Conservation (phyloP, 2,797 vertebrate genomes). For the Melanotaenia maccullochi region DNA sequence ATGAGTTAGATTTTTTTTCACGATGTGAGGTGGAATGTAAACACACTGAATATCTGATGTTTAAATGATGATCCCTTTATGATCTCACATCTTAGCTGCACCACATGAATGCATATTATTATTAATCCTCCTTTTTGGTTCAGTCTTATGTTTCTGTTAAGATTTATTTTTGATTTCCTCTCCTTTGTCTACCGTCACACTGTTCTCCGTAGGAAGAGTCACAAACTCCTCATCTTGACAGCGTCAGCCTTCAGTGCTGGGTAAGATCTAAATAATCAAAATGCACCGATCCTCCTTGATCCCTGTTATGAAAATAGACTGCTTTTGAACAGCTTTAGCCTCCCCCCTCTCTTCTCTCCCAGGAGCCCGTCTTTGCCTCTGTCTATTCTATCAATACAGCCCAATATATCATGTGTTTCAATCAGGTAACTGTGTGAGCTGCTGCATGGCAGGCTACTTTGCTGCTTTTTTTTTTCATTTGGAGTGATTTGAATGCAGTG, state of each 20-base stretch:
- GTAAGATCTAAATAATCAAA: slow-evolving; percentile 62
- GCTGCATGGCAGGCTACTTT: slow-evolving; percentile 41
- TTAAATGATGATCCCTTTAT: slow-evolving; percentile 25
- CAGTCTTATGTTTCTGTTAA: not conserved
- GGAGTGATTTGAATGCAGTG: slow-evolving; percentile 60
- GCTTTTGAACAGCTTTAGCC: slow-evolving; percentile 32
- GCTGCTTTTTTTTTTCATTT: slow-evolving; percentile 23
- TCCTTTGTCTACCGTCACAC: not conserved
- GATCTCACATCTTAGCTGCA: slow-evolving; percentile 13
- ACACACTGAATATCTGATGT: slow-evolving; percentile 39
- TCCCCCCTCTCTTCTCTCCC: slow-evolving; percentile 48
- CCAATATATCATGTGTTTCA: slow-evolving; percentile 85
- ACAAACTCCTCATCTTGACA: slow-evolving; percentile 32
- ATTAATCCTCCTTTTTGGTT: not conserved
- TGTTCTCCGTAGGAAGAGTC: slow-evolving; percentile 65
- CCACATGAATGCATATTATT: not conserved
- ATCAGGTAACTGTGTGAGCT: slow-evolving; percentile 79
- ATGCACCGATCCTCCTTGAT: not conserved
- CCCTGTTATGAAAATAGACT: slow-evolving; percentile 18
- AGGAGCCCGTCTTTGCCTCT: slow-evolving; percentile 87
- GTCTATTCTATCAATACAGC: slow-evolving; percentile 78
- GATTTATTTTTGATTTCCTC: not conserved
- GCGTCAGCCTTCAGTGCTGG: slow-evolving; percentile 69
- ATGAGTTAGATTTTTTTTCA: slow-evolving; percentile 11
- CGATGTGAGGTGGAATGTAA: slow-evolving; percentile 50